These are phyloP conservation scores for Procavia capensis DNA, from an alignment of 2,113 vertebrate genomes.

Conservation along the genomic window DNA sequence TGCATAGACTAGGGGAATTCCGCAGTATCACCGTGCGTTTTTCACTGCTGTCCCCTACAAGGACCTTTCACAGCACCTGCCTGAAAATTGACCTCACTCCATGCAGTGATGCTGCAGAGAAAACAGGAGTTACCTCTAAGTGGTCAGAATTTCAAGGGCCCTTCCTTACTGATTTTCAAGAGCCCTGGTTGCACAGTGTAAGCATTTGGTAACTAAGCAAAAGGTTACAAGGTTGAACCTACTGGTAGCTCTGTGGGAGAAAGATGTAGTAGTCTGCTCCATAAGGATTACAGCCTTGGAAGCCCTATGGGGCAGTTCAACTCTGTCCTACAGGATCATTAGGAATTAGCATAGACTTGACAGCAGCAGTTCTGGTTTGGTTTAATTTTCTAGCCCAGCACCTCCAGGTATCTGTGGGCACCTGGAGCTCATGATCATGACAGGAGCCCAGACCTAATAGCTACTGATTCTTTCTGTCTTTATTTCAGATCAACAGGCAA, in stretches of 20 bases:
- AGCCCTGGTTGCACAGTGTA: not conserved
- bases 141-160: rapidly evolving
- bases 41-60: not conserved
- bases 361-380: not conserved
- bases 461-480: not conserved
- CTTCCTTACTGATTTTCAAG: not conserved
- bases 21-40: not conserved
- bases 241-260: not conserved
- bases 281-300: not conserved
- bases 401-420: rapidly evolving
- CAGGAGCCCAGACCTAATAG: not conserved
- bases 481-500: rapidly evolving
- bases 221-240: not conserved
- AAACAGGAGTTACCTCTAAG: not conserved
- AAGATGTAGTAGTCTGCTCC: not conserved
- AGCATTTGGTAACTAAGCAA: not conserved
- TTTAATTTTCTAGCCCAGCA: not conserved
- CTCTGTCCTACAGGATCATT: not conserved
- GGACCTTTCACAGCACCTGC: too few relatives aligned
- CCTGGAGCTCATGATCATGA: rapidly evolving
- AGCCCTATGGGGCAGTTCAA: not conserved
- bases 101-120: not conserved
- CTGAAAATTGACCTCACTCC: not conserved
- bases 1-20: too few relatives aligned
- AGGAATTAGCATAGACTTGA: not conserved